phyloP scores from a whole-genome alignment of 2,113 vertebrate genomes.

The Columba livia region DNA sequence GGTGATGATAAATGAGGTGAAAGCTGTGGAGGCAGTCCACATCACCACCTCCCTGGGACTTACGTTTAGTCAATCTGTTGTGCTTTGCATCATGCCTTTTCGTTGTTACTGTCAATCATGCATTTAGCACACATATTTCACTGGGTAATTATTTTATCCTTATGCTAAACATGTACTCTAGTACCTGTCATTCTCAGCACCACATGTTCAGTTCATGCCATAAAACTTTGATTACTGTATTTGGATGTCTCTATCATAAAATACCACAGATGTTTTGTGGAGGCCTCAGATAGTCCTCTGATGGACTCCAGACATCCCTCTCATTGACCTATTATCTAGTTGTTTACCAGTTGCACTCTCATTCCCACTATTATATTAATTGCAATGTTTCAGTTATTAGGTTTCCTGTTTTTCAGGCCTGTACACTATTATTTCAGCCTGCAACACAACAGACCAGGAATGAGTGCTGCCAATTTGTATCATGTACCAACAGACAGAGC shows the following conservation, averaged over 20 bases:
- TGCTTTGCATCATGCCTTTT: not conserved
- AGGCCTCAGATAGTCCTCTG: not conserved
- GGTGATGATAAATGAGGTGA: not conserved
- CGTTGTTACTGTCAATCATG: not conserved
- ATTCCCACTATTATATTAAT: constrained; percentile 20
- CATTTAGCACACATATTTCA: not conserved
- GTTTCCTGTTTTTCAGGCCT: constrained; percentile 37
- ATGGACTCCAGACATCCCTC: not conserved
- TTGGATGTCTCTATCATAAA: not conserved
- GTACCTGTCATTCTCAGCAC: not conserved
- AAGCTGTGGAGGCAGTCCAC: accelerated
- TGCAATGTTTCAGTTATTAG: not conserved
- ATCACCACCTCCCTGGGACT: not conserved
- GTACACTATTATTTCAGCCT: not conserved
- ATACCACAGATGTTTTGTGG: not conserved
- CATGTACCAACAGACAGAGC: not conserved
- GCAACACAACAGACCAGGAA: not conserved
- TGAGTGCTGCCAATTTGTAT: not conserved
- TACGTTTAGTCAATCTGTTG: not conserved
- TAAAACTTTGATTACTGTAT: not conserved
- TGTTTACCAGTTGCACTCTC: constrained; percentile 15
- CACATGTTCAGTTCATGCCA: not conserved
- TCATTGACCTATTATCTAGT: not conserved
- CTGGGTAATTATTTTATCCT: not conserved
- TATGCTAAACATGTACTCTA: not conserved